Conservation (phyloP, 2,113 vertebrate species). For the Phocoena phocoena region DNA sequence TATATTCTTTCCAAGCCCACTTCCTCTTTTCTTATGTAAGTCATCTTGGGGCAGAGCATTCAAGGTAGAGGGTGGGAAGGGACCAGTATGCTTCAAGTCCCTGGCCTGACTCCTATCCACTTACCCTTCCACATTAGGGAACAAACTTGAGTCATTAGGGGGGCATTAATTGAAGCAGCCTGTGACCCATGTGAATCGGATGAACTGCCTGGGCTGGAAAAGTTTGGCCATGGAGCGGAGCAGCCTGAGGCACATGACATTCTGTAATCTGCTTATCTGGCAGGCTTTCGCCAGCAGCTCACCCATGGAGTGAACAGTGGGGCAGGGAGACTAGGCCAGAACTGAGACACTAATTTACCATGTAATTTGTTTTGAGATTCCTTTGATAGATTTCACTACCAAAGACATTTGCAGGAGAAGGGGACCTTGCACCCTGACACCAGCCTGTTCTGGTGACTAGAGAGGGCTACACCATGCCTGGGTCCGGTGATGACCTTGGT, state of each 20-base stretch:
- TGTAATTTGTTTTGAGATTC: constrained; percentile 81
- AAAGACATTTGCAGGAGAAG: constrained; percentile 74
- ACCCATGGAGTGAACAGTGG: constrained; percentile 61
- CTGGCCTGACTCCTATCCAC: neutral
- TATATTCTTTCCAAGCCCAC: neutral
- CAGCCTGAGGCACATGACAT: constrained; percentile 67
- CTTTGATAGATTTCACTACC: constrained; percentile 79
- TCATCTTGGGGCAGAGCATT: neutral
- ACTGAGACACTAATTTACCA: constrained; percentile 76
- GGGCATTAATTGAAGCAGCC: constrained; percentile 70
- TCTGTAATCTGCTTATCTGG: constrained; percentile 77
- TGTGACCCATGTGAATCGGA: constrained; percentile 64
- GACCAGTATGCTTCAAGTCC: neutral
- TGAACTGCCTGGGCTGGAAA: neutral
- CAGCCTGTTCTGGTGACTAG: neutral
- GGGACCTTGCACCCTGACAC: neutral
- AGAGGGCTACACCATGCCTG: neutral
- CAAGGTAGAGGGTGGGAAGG: neutral
- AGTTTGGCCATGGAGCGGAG: constrained; percentile 72
- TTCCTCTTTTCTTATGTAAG: constrained; percentile 10
- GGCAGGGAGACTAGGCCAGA: constrained; percentile 58
- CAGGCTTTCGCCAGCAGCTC: constrained; percentile 64
- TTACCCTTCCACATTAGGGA: constrained; percentile 56
- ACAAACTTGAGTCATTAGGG: constrained; percentile 72
- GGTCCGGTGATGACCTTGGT: neutral